Evolutionary conservation across 2,888 invertebrate species (phyloP), one percentile per base, ranked within the genome.

Genomic region (Hirtodrosophila cameraria): DNA sequence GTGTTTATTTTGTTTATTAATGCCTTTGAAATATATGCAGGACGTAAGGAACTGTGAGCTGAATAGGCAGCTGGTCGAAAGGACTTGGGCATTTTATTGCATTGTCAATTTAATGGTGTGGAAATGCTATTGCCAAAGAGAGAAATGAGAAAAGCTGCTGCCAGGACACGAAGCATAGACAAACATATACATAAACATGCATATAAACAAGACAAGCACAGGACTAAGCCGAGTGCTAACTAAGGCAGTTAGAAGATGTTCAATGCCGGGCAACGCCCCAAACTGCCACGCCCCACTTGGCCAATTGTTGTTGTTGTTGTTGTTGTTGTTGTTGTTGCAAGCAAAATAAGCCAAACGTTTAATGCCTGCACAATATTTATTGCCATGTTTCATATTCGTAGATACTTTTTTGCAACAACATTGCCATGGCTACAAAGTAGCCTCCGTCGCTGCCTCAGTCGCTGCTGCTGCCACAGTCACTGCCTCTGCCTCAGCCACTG

Each of bases 61-160:
- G 50, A 55, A 68, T 28, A 30, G 61, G 82, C 78, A 78, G 65
- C 68, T 85, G 84, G 53, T 49, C 70, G 50, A 60, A 20, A 41
- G 41, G 55, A 59, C 53, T 45, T 50, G 57, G 76, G 63, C 76
- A 67, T 83, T 80, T 80, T 80, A 86, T 82, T 84, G 87, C 85
- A 84, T 75, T 82, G 85, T 84, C 85, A 86, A 86, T 82, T 86
- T 86, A 82, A 82, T 82, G 87, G 82, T 84, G 87, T 84, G 87
- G 82, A 86, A 86, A 86, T 86, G 78, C 60, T 59, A 81, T 81
- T 78, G 75, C 82, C 57, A 54, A 62, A 62, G 62, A 62, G 52
- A 41, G 49, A 30, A 33, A 7, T 38, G 25, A 52, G 41, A 42
- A 65, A 70, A 66, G 43, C 65, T 54, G 58, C 69, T 53, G 50